A percentile compares a stretch with the other conserved stretches of the same genome.
These are phyloP conservation scores for Spodoptera picta DNA, from an alignment of 2,888 invertebrate species.

Conservation along the genomic window DNA sequence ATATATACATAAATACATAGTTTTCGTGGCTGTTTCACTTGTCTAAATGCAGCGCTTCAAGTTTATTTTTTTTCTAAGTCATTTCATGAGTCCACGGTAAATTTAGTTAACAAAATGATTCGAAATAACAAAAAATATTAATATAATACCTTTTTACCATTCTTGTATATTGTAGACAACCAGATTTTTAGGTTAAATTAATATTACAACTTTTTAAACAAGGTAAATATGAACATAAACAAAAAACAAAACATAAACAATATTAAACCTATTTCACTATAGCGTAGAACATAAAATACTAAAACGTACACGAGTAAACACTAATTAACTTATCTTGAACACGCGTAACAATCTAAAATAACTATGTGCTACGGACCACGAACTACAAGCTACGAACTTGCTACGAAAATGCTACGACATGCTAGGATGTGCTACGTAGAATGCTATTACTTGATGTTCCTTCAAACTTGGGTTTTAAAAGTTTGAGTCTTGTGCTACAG, in stretches of 20 bases:
- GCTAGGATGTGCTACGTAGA: constrained; percentile 38
- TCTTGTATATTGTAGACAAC: no score
- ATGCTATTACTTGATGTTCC: constrained; percentile 28
- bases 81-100: no score
- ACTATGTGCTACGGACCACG: constrained; percentile 35
- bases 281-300: background rate
- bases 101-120: no score
- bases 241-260: background rate
- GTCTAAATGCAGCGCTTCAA: no score
- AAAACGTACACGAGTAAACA: constrained; percentile 8
- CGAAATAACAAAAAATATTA: no score
- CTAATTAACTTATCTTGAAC: constrained; percentile 15
- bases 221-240: no score
- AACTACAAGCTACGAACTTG: constrained; percentile 35
- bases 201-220: no score
- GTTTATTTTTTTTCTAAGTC: no score
- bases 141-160: no score
- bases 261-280: background rate
- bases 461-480: constrained; percentile 25
- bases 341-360: constrained; percentile 24
- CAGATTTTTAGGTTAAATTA: no score
- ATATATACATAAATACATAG: no score
- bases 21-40: no score
- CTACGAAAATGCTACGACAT: constrained; percentile 39
- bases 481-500: constrained; percentile 3